These are phyloP conservation scores for Catamblyrhynchus diadema DNA, from an alignment of 2,797 vertebrate species.

Conservation along the genomic window DNA sequence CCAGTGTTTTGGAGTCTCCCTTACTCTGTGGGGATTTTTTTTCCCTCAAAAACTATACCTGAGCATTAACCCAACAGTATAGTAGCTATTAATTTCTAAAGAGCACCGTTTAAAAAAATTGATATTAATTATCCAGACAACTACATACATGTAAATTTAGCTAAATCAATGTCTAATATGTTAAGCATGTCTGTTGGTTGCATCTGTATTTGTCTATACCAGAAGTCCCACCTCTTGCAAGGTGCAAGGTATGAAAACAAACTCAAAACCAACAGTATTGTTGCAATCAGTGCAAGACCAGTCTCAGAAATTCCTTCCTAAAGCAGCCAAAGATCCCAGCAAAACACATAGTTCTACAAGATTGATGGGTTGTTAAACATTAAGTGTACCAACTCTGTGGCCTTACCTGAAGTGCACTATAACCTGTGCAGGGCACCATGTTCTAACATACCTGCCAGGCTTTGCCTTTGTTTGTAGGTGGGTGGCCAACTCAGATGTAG, in stretches of 20 bases:
- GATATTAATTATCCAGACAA: not conserved
- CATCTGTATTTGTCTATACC: not conserved
- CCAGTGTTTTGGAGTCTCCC: not conserved
- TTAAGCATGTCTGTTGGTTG: not conserved
- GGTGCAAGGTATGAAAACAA: not conserved
- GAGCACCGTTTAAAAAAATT: not conserved
- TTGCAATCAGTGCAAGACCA: not conserved
- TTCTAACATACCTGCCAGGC: not conserved
- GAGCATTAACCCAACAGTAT: not conserved
- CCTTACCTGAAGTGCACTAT: not conserved
- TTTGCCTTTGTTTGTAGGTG: not conserved
- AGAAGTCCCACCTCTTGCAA: not conserved
- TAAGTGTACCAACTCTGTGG: not conserved
- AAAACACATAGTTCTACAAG: not conserved
- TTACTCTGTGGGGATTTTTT: not conserved
- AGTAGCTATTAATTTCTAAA: not conserved
- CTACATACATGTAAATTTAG: not conserved
- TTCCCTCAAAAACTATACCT: not conserved
- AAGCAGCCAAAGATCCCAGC: not conserved
- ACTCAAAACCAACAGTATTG: not conserved
- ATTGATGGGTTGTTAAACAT: not conserved
- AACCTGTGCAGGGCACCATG: not conserved
- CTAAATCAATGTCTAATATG: not conserved
- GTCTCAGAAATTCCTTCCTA: not conserved
- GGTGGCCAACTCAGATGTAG: not conserved